A percentile compares a stretch with the other conserved stretches of the same genome.
Conservation (phyloP, 2,113 vertebrate species). For the Urocolius indicus region DNA sequence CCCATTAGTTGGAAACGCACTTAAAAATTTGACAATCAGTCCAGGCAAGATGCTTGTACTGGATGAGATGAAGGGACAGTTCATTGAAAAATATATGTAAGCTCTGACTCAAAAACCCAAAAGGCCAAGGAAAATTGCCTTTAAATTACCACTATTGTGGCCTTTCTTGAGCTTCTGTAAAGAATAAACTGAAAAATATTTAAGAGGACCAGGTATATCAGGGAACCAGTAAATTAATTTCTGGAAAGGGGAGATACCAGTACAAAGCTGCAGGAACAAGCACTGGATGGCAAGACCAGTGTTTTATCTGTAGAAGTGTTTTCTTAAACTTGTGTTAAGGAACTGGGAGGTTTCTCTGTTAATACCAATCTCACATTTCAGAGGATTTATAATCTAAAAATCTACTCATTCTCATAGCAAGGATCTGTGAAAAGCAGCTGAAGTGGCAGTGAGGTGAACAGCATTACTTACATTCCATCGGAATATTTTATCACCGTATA, state of each 20-base stretch:
- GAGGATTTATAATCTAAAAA: neutral
- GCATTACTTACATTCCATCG: neutral
- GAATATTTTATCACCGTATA: neutral
- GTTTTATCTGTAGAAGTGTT: neutral
- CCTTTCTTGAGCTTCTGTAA: neutral
- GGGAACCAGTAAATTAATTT: neutral
- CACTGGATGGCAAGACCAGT: neutral
- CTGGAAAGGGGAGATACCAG: neutral
- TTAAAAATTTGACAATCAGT: neutral
- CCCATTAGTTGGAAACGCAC: neutral
- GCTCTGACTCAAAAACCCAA: slow-evolving; percentile 3
- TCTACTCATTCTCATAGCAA: neutral
- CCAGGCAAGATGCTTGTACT: neutral
- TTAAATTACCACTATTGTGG: neutral
- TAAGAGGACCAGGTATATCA: neutral
- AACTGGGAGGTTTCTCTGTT: neutral
- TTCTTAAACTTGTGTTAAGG: neutral
- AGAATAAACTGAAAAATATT: neutral
- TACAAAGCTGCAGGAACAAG: neutral
- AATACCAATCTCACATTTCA: neutral
- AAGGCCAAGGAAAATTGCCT: slow-evolving; percentile 19
- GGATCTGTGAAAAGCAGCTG: neutral
- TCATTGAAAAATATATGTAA: neutral
- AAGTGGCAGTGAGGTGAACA: neutral
- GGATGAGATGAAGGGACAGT: neutral